These are phyloP conservation scores for Plotosus lineatus DNA, from an alignment of 2,113 vertebrate genomes.

Conservation along the genomic window DNA sequence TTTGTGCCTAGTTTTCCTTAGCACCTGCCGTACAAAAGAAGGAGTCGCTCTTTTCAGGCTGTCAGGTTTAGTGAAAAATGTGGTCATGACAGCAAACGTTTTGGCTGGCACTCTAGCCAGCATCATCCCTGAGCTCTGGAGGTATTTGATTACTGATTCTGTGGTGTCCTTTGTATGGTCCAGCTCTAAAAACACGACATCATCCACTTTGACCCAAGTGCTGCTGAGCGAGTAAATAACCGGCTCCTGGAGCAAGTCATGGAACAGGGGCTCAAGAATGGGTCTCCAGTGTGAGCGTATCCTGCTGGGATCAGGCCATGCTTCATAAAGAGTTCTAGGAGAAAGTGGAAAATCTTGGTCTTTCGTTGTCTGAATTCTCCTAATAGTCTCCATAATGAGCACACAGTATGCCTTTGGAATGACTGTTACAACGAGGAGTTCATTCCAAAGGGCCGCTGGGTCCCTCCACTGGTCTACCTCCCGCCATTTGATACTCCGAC, in stretches of 20 bases:
- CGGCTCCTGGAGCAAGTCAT: constrained; percentile 80
- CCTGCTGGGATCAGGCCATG: constrained; percentile 85
- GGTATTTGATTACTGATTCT: constrained; percentile 85
- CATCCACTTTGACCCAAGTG: constrained; percentile 84
- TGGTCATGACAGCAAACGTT: constrained; percentile 76
- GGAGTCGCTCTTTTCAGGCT: constrained; percentile 85
- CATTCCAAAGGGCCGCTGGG: constrained; percentile 95
- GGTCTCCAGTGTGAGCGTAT: constrained; percentile 86
- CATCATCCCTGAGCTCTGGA: constrained; percentile 90
- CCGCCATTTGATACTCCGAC: constrained; percentile 96
- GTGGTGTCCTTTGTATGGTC: constrained; percentile 76
- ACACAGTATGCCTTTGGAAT: constrained; percentile 88
- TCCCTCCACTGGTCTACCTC: constrained; percentile 97
- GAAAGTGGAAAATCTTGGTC: constrained; percentile 82
- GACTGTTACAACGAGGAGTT: constrained; percentile 84
- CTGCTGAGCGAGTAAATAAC: constrained; percentile 83
- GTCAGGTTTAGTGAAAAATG: constrained; percentile 61
- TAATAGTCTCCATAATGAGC: constrained; percentile 85
- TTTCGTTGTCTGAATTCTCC: constrained; percentile 79
- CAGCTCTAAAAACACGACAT: constrained; percentile 86
- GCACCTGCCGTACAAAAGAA: constrained; percentile 80
- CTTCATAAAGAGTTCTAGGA: constrained; percentile 77
- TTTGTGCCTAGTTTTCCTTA: constrained; percentile 81
- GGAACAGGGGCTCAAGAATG: constrained; percentile 84
- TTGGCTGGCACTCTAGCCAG: constrained; percentile 83